phyloP scores from a whole-genome alignment of 23 tunicate species.

The Trididemnum clinides region DNA sequence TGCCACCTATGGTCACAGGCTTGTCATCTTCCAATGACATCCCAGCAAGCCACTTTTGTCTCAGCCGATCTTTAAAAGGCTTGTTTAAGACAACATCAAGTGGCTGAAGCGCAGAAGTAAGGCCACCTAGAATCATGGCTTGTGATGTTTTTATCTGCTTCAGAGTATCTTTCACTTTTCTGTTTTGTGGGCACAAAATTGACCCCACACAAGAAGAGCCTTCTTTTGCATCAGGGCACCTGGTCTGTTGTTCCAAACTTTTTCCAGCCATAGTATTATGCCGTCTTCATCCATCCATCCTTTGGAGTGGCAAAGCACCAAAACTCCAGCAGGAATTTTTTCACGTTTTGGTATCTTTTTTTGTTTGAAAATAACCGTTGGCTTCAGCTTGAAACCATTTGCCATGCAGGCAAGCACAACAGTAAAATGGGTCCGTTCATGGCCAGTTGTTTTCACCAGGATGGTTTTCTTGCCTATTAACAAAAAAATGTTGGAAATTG shows the following conservation, averaged over 20 bases:
- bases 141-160: neutral
- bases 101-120: conserved; percentile 7
- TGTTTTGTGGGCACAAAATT: conserved; percentile 4
- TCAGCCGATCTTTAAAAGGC: neutral
- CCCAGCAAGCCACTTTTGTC: conserved; percentile 1
- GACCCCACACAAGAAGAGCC: conserved; percentile 21
- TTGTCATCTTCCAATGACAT: conserved; percentile 11
- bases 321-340: conserved; percentile 25
- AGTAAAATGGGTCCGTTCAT: neutral
- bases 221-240: neutral
- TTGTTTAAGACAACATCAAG: neutral
- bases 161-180: neutral
- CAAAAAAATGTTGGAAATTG: neutral
- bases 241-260: conserved; percentile 14
- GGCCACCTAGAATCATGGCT: conserved; percentile 7
- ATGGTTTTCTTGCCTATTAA: neutral
- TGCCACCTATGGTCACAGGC: conserved; percentile 7
- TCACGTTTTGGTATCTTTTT: conserved; percentile 23
- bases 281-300: conserved; percentile 38
- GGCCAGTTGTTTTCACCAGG: neutral
- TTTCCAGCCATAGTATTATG: conserved; percentile 3
- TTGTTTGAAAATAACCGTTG: conserved; percentile 9
- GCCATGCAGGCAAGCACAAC: neutral
- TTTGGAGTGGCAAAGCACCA: conserved; percentile 15
- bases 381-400: neutral